Evolutionary conservation across 2,113 vertebrate genomes (phyloP).

Genomic region (Platichthys stellatus): DNA sequence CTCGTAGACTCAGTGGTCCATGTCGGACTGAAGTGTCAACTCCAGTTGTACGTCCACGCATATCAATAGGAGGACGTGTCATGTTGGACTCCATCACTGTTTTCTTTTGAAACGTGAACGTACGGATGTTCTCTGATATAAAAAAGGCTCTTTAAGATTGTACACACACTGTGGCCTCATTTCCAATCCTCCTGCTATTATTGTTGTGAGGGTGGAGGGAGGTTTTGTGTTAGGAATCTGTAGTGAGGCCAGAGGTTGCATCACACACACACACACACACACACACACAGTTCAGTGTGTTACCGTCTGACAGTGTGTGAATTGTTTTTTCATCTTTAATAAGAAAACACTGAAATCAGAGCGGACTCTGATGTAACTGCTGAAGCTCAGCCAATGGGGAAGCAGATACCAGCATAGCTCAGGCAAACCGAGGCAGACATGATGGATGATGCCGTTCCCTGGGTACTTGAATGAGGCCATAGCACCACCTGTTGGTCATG

Average conservation of each 20-base stretch:
- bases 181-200: constrained; percentile 11
- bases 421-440: constrained; percentile 26
- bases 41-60: constrained; percentile 54
- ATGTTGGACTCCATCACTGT: constrained; percentile 46
- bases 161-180: constrained; percentile 38
- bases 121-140: constrained; percentile 3
- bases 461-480: not conserved
- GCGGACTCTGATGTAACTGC: constrained; percentile 58
- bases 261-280: not conserved
- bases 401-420: constrained; percentile 33
- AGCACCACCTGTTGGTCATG: constrained; percentile 70
- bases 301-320: constrained; percentile 29
- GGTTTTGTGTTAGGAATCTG: constrained; percentile 8
- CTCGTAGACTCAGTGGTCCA: constrained; percentile 48
- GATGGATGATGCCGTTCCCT: not conserved
- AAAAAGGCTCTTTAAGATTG: constrained; percentile 17
- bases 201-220: constrained; percentile 5
- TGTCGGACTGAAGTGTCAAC: constrained; percentile 52
- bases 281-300: constrained; percentile 21
- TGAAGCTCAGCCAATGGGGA: constrained; percentile 46
- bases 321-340: constrained; percentile 34
- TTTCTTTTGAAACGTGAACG: constrained; percentile 21
- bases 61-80: constrained; percentile 61
- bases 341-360: constrained; percentile 17
- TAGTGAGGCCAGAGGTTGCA: constrained; percentile 38